Evolutionary conservation across 2,888 invertebrate species (phyloP).

Genomic region (Chymomyza amoena): DNA sequence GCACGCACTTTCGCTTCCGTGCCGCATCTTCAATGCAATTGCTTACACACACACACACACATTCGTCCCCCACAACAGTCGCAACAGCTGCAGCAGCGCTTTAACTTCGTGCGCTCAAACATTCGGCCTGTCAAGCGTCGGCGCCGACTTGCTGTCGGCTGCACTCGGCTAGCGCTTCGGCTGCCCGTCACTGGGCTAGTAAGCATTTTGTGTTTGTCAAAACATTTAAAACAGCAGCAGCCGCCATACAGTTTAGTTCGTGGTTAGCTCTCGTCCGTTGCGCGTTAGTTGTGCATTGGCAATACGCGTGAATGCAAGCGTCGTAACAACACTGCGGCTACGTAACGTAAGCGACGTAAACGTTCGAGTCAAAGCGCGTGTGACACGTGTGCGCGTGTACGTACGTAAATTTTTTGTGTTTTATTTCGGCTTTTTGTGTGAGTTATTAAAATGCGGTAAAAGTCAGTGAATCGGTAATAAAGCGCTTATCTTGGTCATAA

Average conservation of each 20-base stretch:
- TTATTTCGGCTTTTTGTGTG: constrained; percentile 44
- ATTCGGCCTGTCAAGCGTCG: not conserved
- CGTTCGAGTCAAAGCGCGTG: constrained; percentile 5
- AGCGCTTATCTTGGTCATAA: constrained; percentile 72
- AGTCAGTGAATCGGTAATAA: constrained; percentile 74
- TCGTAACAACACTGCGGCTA: constrained; percentile 9
- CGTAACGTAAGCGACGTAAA: constrained; percentile 13
- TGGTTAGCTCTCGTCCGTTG: constrained; percentile 11
- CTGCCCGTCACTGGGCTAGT: not conserved
- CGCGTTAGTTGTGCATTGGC: constrained; percentile 64
- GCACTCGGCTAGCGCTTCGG: not conserved
- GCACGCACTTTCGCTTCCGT: constrained; percentile 43
- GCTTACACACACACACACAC: not conserved
- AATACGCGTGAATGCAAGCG: constrained; percentile 11
- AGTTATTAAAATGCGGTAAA: constrained; percentile 73
- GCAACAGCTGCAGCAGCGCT: constrained; percentile 48
- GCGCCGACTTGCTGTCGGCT: not conserved
- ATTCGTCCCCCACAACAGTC: not conserved
- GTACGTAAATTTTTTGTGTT: not conserved
- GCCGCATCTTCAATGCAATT: not conserved
- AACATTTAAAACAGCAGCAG: constrained; percentile 42
- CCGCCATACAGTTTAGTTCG: constrained; percentile 27
- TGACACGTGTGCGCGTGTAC: constrained; percentile 29
- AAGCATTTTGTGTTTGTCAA: constrained; percentile 3
- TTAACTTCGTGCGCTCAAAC: constrained; percentile 14